These are phyloP conservation scores for Mantis religiosa DNA, from an alignment of 2,888 invertebrate genomes.

Conservation along the genomic window DNA sequence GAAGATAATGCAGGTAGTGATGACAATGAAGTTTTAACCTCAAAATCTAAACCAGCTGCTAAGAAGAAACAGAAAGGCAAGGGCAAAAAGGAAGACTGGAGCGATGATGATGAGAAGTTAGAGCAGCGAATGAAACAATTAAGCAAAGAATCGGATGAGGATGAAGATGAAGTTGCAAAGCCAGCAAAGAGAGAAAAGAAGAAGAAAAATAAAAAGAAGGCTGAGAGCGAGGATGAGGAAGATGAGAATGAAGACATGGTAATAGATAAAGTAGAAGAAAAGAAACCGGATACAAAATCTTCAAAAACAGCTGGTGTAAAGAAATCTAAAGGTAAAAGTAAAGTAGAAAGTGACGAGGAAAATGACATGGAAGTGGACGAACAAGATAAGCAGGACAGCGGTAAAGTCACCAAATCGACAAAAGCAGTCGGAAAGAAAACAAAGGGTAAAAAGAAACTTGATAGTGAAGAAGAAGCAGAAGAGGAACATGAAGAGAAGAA, in stretches of 20 bases:
- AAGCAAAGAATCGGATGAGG: slow-evolving; percentile 31
- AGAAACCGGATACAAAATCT: neutral
- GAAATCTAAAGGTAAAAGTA: slow-evolving; percentile 28
- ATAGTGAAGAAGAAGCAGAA: slow-evolving; percentile 20
- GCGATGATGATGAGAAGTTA: slow-evolving; percentile 41
- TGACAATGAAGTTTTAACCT: slow-evolving; percentile 22
- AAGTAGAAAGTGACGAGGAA: slow-evolving; percentile 28
- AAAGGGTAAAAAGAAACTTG: slow-evolving; percentile 25
- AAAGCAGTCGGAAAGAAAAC: slow-evolving; percentile 26
- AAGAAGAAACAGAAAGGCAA: slow-evolving; percentile 32
- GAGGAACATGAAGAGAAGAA: slow-evolving; percentile 14
- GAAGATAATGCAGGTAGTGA: slow-evolving; percentile 29
- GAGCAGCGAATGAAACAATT: slow-evolving; percentile 28
- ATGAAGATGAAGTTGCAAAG: slow-evolving; percentile 34
- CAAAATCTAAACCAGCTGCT: slow-evolving; percentile 24
- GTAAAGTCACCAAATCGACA: neutral
- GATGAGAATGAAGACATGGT: slow-evolving; percentile 31
- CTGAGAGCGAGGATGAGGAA: slow-evolving; percentile 28
- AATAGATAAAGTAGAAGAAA: slow-evolving; percentile 14
- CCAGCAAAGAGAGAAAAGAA: slow-evolving; percentile 43
- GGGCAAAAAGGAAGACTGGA: slow-evolving; percentile 33
- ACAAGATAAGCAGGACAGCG: slow-evolving; percentile 24
- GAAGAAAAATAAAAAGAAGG: slow-evolving; percentile 37
- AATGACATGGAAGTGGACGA: slow-evolving; percentile 24
- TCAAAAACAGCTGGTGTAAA: slow-evolving; percentile 2